These are phyloP conservation scores for Oxygymnocypris stewartii DNA, from an alignment of 2,113 vertebrate genomes.

Conservation along the genomic window DNA sequence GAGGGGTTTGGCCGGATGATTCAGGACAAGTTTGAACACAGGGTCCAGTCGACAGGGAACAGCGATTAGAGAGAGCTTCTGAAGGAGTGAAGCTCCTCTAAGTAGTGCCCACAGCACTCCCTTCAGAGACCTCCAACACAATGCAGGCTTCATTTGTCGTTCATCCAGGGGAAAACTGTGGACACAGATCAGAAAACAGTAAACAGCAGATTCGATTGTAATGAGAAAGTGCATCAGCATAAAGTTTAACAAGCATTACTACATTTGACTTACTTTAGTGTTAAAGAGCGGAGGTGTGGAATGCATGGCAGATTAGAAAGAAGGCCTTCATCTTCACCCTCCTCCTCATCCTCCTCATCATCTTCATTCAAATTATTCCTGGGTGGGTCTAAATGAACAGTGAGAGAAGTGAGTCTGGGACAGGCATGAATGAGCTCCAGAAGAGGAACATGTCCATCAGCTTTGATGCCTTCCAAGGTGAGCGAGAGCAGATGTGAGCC, in stretches of 20 bases:
- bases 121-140: conserved; percentile 68
- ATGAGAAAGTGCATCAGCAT: neutral
- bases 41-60: conserved; percentile 70
- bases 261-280: conserved; percentile 66
- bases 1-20: conserved; percentile 21
- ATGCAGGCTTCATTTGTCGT: conserved; percentile 60
- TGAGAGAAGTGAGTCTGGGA: conserved; percentile 68
- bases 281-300: conserved; percentile 67
- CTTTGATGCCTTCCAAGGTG: conserved; percentile 71
- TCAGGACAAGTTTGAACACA: conserved; percentile 61
- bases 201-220: neutral
- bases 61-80: conserved; percentile 70
- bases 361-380: conserved; percentile 37
- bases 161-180: conserved; percentile 70
- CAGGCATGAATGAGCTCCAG: conserved; percentile 67
- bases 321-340: conserved; percentile 43
- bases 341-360: conserved; percentile 34
- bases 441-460: conserved; percentile 58
- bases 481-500: conserved; percentile 68
- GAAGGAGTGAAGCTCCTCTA: conserved; percentile 65
- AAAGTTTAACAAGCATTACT: neutral
- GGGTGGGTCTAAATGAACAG: conserved; percentile 65
- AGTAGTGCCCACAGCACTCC: conserved; percentile 65
- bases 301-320: conserved; percentile 59
- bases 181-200: neutral